Base-by-base conservation (phyloP, 2,797 vertebrate species). In the Atherinosoma microstoma region DNA sequence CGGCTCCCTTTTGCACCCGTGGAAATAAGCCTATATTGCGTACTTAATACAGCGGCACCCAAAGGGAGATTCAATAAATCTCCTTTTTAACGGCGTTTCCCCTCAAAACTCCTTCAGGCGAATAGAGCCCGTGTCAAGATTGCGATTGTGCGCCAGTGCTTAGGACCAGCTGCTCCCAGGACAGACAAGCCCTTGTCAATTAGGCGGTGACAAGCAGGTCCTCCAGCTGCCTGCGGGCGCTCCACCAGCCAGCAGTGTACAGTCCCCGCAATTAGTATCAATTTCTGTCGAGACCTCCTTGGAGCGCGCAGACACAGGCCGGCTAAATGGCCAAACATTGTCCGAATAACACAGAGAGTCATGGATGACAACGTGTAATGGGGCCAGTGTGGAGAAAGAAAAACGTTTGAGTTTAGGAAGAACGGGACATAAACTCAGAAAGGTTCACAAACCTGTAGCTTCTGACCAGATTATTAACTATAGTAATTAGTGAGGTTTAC, bases 161-260 rank as follows among this genome's bases (percentile, higher is more conserved):
- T 95, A 94, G 96, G 95, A 97, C 94, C 98, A 99, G 98, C 98
- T 99, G 98, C 97, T 98, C 96, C 97, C 96, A 96, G 96, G 96
- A 99, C 98, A 98, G 97, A 98, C 98, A 98, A 96, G 97, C 95
- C 95, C 97, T 99, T 99, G 98, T 99, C 98, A 99, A 99, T 99
- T 99, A 98, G 95, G 91, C 95, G 93, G 95, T 98, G 97, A 98
- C 96, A 96, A 98, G 96, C 97, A 96, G 96, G 96, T 96, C 95
- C 95, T 95, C 76, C 91, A 93, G 80, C 80, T 93, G 97, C 97
- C 96, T 82, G 94, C 92, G 92, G 97, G 97, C 97, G 92, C 92
- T 93, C 86, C 91, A 93, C 90, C 95, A 95, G 94, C 95, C 96
- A 95, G 95, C 96, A 96, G 95, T 91, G 94, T 94, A 95, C 97